Evolutionary conservation across 2,797 vertebrate species (phyloP), one percentile per base, ranked within the genome.

Genomic region (Manis javanica): DNA sequence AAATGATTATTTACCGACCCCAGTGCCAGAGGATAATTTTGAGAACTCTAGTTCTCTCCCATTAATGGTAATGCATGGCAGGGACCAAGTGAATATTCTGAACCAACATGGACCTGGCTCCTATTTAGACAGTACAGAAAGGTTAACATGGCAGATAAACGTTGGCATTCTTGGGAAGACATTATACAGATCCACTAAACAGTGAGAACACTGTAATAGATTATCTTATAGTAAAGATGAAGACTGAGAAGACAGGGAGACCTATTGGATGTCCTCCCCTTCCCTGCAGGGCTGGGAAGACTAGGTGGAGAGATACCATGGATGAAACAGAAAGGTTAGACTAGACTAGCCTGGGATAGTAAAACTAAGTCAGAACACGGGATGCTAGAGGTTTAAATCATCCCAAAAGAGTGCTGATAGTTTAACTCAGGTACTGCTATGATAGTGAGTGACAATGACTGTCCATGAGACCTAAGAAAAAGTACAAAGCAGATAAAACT

Each of bases 141-240:
- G 51, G 81, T 57, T 55, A 92, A 90, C 42, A 46, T 53, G 51
- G 57, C 61, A 86, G 46, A 49, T 57, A 24, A 21, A 46, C 9
- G 5, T 55, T 79, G 89, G 66, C 39, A 42, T 74, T 94, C 14
- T 79, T 57, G 19, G 37, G 29, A 95, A 94, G 57, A 57, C 34
- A 57, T n/a, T 90, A 61, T 31, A 59, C 12, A 55, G 31, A 95
- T 46, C 23, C 42, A 74, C 37, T 69, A 7, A 94, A 87, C 16
- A 94, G 10, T 89, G 1, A 42, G 71, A 92, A 71, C 16, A 81
- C 23, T 42, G 72, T 12, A 42, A 46, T 21, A 39, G 21, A 61
- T 82, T 83, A 86, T 92, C 79, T 74, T 90, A 78, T 3, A 94
- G 71, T 79, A 69, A 83, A 90, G 59, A 93, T 74, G 31, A 94